Conservation (phyloP, 2,113 vertebrate species). For the Sapajus apella region DNA sequence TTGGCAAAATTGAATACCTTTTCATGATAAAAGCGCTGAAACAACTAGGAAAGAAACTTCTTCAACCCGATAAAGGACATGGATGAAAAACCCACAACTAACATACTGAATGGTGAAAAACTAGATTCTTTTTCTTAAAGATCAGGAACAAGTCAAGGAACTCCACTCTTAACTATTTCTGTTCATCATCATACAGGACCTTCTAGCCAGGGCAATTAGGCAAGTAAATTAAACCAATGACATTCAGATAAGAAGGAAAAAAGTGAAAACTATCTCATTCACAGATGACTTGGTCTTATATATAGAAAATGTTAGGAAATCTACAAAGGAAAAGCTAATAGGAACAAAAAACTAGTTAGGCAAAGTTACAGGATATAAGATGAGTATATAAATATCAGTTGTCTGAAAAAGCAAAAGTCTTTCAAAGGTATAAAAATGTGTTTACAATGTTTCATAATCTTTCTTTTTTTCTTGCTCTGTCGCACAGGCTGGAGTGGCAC, state of each 20-base stretch:
- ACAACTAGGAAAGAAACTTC: not conserved
- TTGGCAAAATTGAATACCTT: not conserved
- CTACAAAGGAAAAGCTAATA: not conserved
- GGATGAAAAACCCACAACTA: not conserved
- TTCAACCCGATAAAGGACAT: not conserved
- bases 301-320: not conserved
- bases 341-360: not conserved
- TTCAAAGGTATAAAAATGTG: no score
- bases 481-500: no score
- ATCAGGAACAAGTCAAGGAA: not conserved
- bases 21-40: not conserved
- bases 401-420: no score
- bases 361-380: not conserved
- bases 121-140: not conserved
- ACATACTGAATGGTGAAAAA: not conserved
- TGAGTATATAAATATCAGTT: not conserved
- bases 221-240: not conserved
- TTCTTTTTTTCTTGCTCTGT: no score
- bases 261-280: not conserved
- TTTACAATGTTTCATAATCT: no score
- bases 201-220: not conserved
- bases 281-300: not conserved
- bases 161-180: not conserved
- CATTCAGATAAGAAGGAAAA: not conserved
- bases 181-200: not conserved